Percentiles rank a stretch among this genome's conserved stretches.
phyloP scores from a whole-genome alignment of 53 echinoderm and acorn worm genomes.

The Stichopus horrens region DNA sequence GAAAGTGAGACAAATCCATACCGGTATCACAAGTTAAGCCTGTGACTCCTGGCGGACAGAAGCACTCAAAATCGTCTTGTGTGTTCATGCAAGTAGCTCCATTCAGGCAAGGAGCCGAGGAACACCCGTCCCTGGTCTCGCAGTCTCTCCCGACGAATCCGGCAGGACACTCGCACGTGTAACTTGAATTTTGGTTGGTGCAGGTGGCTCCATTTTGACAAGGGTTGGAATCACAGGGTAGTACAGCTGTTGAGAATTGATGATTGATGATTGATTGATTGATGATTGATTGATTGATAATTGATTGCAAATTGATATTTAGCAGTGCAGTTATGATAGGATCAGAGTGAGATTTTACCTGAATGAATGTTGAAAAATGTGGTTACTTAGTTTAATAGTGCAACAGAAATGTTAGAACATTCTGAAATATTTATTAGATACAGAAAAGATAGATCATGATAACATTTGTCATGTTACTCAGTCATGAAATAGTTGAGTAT shows the following conservation, averaged over 20 bases:
- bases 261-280: not conserved
- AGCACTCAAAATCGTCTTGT: not conserved
- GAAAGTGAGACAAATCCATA: not conserved
- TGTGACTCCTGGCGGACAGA: not conserved
- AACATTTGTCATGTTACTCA: no score
- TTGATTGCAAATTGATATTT: no score
- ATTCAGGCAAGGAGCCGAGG: slow-evolving; percentile 15
- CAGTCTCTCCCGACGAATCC: slow-evolving; percentile 58
- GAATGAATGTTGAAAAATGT: no score
- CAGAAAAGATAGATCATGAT: no score
- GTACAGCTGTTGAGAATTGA: not conserved
- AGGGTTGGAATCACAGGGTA: slow-evolving; percentile 51
- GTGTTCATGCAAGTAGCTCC: slow-evolving; percentile 19
- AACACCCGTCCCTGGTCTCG: slow-evolving; percentile 40
- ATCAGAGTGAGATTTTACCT: no score
- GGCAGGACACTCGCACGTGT: slow-evolving; percentile 54
- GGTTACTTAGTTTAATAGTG: no score
- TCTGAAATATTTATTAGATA: no score
- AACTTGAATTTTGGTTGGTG: not conserved
- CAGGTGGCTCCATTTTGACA: slow-evolving; percentile 53
- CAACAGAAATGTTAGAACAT: no score
- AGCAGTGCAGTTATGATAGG: no score
- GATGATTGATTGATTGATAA: no score
- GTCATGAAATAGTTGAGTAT: no score
- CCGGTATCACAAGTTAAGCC: slow-evolving; percentile 8